Percentiles rank a stretch among this genome's conserved stretches.
Evolutionary conservation across 2,888 invertebrate genomes (phyloP).

Genomic region (Eilema sororculum): DNA sequence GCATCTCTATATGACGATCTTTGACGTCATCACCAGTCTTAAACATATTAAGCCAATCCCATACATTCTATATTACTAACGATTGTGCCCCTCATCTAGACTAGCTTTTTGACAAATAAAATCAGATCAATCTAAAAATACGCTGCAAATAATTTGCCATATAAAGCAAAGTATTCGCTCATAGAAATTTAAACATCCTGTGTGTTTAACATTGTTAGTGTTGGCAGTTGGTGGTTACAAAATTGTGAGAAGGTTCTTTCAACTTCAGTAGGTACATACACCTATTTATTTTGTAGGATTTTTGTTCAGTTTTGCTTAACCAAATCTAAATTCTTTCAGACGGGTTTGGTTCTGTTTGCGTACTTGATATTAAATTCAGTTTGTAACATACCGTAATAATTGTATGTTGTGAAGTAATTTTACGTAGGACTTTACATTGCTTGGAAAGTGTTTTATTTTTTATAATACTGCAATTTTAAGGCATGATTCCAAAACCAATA

Average conservation of each 20-base stretch:
- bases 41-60: too few relatives aligned
- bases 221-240: too few relatives aligned
- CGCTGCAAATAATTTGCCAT: background rate
- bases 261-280: slow-evolving; percentile 10
- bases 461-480: too few relatives aligned
- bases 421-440: background rate
- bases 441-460: background rate
- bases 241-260: slow-evolving; percentile 12
- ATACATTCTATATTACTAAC: too few relatives aligned
- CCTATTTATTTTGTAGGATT: slow-evolving; percentile 1
- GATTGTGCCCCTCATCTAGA: too few relatives aligned
- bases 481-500: too few relatives aligned
- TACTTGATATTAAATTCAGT: background rate
- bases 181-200: slow-evolving; percentile 7
- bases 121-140: background rate
- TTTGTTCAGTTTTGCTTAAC: background rate
- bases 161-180: slow-evolving; percentile 2
- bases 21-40: too few relatives aligned
- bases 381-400: background rate
- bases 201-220: background rate
- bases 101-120: too few relatives aligned
- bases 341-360: background rate
- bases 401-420: background rate
- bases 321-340: background rate
- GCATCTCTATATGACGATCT: background rate